These are phyloP conservation scores for Eulithis prunata DNA, from an alignment of 2,888 invertebrate species.

Conservation along the genomic window DNA sequence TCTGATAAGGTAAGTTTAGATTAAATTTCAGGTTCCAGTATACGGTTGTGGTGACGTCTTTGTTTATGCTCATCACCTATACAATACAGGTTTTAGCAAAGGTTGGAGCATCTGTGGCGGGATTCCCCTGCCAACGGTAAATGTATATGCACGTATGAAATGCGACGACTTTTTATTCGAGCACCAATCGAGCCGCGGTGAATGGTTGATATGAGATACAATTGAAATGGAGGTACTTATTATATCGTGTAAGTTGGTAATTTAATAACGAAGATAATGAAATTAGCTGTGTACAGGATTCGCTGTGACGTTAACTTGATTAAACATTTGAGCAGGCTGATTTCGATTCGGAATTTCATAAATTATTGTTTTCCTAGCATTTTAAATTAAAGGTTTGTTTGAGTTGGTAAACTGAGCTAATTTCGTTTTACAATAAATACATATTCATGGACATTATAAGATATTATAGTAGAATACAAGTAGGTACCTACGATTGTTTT, in stretches of 20 bases:
- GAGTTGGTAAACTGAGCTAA: background rate
- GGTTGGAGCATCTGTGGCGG: no score
- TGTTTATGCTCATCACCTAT: background rate
- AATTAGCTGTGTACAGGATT: background rate
- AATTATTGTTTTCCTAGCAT: no score
- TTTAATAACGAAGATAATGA: background rate
- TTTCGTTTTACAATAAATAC: background rate
- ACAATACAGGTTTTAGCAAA: no score
- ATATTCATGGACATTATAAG: no score
- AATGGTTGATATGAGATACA: no score
- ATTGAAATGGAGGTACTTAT: no score
- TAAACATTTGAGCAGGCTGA: slow-evolving; percentile 3
- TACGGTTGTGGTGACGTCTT: background rate
- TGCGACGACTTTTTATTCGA: no score
- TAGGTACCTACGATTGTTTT: no score
- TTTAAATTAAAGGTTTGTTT: background rate
- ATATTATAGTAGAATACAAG: no score
- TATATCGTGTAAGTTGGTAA: background rate
- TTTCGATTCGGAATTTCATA: background rate
- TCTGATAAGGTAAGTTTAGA: slow-evolving; percentile 93
- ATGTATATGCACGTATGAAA: no score
- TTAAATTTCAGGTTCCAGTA: background rate
- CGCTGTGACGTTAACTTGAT: slow-evolving; percentile 1
- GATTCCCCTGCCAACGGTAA: no score
- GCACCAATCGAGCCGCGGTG: no score